Conservation (phyloP, 1,140 invertebrate species). For the Drosophila punjabiensis region DNA sequence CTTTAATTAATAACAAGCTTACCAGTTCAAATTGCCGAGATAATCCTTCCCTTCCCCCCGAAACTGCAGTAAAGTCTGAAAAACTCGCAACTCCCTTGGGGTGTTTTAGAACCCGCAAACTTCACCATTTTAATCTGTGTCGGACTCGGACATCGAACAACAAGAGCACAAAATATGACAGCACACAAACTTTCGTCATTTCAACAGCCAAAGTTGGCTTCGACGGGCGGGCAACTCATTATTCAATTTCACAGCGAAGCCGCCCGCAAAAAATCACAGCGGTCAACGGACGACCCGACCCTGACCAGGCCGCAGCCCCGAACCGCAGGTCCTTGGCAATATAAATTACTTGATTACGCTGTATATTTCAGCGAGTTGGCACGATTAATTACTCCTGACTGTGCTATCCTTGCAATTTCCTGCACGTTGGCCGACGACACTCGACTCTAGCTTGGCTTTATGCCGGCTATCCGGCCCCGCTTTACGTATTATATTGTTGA, state of each 20-base stretch:
- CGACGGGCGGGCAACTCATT: constrained; percentile 71
- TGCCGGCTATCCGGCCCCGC: constrained; percentile 31
- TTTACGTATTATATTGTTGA: constrained; percentile 72
- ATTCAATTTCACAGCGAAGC: constrained; percentile 78
- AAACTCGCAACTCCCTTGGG: constrained; percentile 8
- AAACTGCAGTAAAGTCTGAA: constrained; percentile 8
- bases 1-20: constrained; percentile 33
- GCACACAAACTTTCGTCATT: constrained; percentile 72
- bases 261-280: constrained; percentile 63
- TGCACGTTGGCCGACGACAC: constrained; percentile 61
- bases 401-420: constrained; percentile 74
- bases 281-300: constrained; percentile 55
- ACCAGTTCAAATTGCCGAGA: constrained; percentile 16
- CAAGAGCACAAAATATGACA: constrained; percentile 65
- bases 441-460: constrained; percentile 43
- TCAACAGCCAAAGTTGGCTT: constrained; percentile 57
- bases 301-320: constrained; percentile 30
- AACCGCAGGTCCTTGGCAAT: constrained; percentile 39
- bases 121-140: constrained; percentile 56
- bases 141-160: constrained; percentile 32
- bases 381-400: constrained; percentile 71
- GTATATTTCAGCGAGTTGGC: constrained; percentile 66
- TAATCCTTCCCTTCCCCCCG: background rate
- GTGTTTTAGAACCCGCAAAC: constrained; percentile 47
- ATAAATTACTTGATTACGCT: constrained; percentile 80